A percentile compares a stretch with the other conserved stretches of the same genome.
These are phyloP conservation scores for Pyrocephalus nanus DNA, from an alignment of 2,797 vertebrate species.

Conservation along the genomic window DNA sequence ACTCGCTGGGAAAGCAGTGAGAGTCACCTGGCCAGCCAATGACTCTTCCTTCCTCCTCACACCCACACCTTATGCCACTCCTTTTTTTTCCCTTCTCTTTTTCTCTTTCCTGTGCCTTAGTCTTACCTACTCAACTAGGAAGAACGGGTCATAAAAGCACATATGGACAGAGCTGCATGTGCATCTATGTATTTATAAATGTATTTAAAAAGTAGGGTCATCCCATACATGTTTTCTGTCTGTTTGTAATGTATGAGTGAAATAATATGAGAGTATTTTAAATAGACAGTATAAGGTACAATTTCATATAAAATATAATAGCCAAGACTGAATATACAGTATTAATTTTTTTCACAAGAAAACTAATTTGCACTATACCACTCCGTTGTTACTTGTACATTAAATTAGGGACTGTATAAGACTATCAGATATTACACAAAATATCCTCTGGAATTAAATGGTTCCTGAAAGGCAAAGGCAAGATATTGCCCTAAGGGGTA, in stretches of 20 bases:
- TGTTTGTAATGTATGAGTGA: neutral
- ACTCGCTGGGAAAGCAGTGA: neutral
- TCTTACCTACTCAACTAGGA: neutral
- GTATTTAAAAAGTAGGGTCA: neutral
- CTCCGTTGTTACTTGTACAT: neutral
- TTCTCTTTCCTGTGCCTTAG: neutral
- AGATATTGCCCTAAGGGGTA: neutral
- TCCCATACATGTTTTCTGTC: neutral
- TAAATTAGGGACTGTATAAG: neutral
- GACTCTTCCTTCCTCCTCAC: neutral
- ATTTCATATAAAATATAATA: neutral
- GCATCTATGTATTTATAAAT: neutral
- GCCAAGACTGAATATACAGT: neutral
- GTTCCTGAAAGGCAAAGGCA: neutral
- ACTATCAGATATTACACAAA: neutral
- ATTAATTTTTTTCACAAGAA: neutral
- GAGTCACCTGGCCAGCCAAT: neutral
- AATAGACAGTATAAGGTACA: neutral
- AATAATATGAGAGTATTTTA: neutral
- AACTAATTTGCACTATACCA: neutral
- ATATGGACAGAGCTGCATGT: neutral
- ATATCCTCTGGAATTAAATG: neutral
- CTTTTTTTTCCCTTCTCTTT: neutral
- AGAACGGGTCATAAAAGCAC: neutral
- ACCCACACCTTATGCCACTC: neutral